Evolutionary conservation across 2,888 invertebrate species (phyloP).

Genomic region (Leptinotarsa peninsularis): DNA sequence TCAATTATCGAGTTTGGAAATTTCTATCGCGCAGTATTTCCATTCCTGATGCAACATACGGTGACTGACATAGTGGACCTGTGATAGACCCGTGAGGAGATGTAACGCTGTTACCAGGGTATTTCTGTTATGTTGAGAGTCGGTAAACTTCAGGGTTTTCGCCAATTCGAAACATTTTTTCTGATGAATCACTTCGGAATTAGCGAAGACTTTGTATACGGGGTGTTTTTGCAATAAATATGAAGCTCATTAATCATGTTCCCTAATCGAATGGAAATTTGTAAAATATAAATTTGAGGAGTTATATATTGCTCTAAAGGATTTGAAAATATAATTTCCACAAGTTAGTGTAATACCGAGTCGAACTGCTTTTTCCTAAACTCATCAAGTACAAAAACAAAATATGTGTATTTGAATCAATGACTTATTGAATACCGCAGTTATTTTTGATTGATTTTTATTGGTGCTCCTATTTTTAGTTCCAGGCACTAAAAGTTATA

Average conservation of each 20-base stretch:
- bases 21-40: neutral
- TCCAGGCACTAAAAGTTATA: conserved; percentile 42
- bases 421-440: conserved; percentile 32
- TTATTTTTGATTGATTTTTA: conserved; percentile 43
- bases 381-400: conserved; percentile 50
- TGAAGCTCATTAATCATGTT: conserved; percentile 36
- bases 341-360: conserved; percentile 4
- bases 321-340: conserved; percentile 35
- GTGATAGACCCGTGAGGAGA: conserved; percentile 48
- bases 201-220: conserved; percentile 35
- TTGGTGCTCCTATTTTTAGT: conserved; percentile 48
- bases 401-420: conserved; percentile 44
- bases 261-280: conserved; percentile 24
- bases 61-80: conserved; percentile 42
- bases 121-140: conserved; percentile 20
- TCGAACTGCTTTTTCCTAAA: conserved; percentile 47
- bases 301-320: conserved; percentile 30
- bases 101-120: conserved; percentile 26
- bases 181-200: neutral
- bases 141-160: conserved; percentile 20
- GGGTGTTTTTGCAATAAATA: conserved; percentile 56
- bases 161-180: conserved; percentile 18
- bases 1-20: neutral
- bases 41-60: conserved; percentile 11
- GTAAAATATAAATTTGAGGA: conserved; percentile 22